phyloP scores from a whole-genome alignment of 2,113 vertebrate species.

The Heliornis fulica region DNA sequence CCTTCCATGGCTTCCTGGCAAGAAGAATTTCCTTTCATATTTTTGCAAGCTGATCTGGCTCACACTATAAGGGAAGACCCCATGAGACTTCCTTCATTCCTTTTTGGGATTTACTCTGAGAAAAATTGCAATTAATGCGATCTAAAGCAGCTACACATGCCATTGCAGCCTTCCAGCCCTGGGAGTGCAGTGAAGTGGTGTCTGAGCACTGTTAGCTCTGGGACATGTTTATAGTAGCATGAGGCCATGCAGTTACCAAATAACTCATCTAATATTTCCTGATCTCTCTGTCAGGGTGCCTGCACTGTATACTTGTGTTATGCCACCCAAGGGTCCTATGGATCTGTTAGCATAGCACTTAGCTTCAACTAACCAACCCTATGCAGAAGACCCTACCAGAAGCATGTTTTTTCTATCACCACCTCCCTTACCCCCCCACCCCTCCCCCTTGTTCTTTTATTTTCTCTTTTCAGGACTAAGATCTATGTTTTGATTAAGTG shows the following conservation, averaged over 20 bases:
- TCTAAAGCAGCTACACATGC: neutral
- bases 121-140: neutral
- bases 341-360: neutral
- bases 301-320: accelerated
- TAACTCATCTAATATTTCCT: neutral
- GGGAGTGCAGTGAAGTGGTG: neutral
- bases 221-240: accelerated
- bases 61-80: neutral
- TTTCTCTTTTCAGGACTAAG: neutral
- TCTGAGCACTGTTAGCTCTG: neutral
- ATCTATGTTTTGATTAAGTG: neutral
- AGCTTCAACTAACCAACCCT: neutral
- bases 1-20: neutral
- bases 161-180: neutral
- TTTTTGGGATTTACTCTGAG: neutral
- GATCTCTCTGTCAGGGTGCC: neutral
- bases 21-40: neutral
- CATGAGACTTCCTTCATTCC: neutral
- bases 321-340: accelerated
- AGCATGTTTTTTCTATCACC: neutral
- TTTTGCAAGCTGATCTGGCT: neutral
- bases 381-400: accelerated
- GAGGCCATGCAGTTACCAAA: neutral
- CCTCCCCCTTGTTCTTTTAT: neutral
- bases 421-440: too few species aligned